Evolutionary conservation across 2,797 vertebrate species (phyloP), one percentile per base, ranked within the genome.

Genomic region (Crenichthys baileyi): DNA sequence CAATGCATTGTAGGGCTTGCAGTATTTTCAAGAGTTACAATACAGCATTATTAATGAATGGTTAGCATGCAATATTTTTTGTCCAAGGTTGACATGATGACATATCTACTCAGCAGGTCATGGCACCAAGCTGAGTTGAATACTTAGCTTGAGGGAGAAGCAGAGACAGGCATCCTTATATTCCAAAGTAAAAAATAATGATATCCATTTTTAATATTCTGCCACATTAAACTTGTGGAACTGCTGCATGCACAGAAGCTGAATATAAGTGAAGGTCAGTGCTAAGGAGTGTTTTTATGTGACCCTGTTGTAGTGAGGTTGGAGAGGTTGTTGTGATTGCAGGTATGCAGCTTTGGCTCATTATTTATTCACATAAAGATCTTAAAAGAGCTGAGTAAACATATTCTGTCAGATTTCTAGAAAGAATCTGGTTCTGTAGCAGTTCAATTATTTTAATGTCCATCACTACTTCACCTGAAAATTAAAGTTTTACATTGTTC

Each of bases 321-420:
- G 61, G 75, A 76, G 36, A 29, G 26, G 61, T 26, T 55, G 65
- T 53, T 58, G 67, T 56, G 39, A 46, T 70, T 77, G 65, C 51
- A 77, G 65, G 51, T 58, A 67, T 77, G 53, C 20, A 44, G 22
- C 11, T 70, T 77, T 46, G 36, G 51, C 75, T 58, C 36, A 46
- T 70, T 58, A 55, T 48, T 72, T 72, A 36, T 55, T 72, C 11
- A 24, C 13, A 22, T 39, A 16, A 41, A 67, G 63, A 67, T 67
- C 36, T 44, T 67, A 61, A 75, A 61, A 20, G 16, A 75, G n/a
- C 70, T 31, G 26, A 22, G 26, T 29, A 20, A 71, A 71, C 16
- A 20, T 74, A 26, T 7, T 44, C 24, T 63, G 20, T 22, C 58
- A 75, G 44, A 29, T 31, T 24, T 24, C 39, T 39, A 24, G 39